Percentiles rank a stretch among this genome's conserved stretches.
These are phyloP conservation scores for Aldrovandia affinis DNA, from an alignment of 2,797 vertebrate genomes.

Conservation along the genomic window DNA sequence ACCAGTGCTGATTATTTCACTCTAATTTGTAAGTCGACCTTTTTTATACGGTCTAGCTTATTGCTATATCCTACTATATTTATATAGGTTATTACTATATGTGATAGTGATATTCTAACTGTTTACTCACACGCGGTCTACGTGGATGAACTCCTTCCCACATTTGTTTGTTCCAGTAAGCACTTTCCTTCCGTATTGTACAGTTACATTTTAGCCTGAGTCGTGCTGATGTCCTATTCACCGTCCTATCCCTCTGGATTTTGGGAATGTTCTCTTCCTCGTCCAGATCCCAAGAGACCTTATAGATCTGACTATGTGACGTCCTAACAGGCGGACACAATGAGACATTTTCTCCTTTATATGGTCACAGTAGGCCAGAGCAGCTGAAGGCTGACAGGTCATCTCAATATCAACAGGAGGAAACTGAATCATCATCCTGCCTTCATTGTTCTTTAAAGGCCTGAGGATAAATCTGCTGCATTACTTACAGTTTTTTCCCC, in stretches of 20 bases:
- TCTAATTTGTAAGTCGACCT: not conserved
- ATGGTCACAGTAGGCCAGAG: not conserved
- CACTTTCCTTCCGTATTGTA: not conserved
- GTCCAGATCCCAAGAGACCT: not conserved
- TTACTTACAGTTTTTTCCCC: not conserved
- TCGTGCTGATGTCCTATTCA: not conserved
- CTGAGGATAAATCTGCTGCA: not conserved
- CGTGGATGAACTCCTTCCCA: not conserved
- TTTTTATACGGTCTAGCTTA: not conserved
- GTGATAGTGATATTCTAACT: not conserved
- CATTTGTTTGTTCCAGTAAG: not conserved
- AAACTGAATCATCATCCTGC: conserved; percentile 23
- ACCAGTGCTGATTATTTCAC: not conserved
- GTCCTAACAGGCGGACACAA: conserved; percentile 8
- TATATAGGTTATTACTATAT: not conserved
- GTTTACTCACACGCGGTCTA: not conserved
- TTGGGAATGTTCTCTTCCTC: not conserved
- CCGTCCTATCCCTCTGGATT: not conserved
- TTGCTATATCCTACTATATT: too few relatives aligned
- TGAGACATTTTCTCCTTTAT: conserved; percentile 3
- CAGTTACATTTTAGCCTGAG: not conserved
- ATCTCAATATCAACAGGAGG: not conserved
- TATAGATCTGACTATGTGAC: not conserved
- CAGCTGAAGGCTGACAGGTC: not conserved
- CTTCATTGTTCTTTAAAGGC: not conserved